Evolutionary conservation across 2,113 vertebrate species (phyloP).

Genomic region (Herpetotheres cachinnans): DNA sequence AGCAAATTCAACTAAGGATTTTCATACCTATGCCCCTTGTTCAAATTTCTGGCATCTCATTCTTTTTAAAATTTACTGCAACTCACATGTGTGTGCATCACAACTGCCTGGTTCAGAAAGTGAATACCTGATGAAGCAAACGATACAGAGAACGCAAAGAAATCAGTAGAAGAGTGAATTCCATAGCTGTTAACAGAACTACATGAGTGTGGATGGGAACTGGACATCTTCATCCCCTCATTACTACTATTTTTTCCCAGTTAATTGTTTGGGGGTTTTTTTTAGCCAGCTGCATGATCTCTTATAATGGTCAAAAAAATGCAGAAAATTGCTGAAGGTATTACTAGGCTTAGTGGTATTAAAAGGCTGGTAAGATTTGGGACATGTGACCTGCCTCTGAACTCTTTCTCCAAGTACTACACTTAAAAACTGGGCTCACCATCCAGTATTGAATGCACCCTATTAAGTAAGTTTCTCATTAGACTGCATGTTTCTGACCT

Average conservation of each 20-base stretch:
- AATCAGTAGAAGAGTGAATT: background rate
- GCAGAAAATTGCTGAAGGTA: background rate
- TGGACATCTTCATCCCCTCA: background rate
- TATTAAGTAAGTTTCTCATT: background rate
- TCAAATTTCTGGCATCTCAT: background rate
- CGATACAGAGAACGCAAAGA: background rate
- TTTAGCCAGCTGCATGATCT: background rate
- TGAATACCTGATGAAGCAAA: background rate
- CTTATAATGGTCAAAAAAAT: background rate
- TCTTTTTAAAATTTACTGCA: background rate
- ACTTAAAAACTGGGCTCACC: background rate
- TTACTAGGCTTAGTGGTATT: background rate
- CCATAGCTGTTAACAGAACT: background rate
- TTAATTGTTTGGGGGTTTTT: background rate
- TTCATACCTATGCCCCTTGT: background rate
- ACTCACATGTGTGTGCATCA: fast-evolving
- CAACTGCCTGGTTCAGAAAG: background rate
- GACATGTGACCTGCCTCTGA: background rate
- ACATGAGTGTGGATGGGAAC: background rate
- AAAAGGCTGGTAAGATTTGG: background rate
- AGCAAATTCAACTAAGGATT: background rate
- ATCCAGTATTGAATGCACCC: fast-evolving
- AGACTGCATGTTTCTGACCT: background rate
- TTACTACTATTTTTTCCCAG: background rate
- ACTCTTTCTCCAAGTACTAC: background rate